Evolutionary conservation across 2,888 invertebrate genomes (phyloP), one percentile per base, ranked within the genome.

Genomic region (Muschampia plurimacula): DNA sequence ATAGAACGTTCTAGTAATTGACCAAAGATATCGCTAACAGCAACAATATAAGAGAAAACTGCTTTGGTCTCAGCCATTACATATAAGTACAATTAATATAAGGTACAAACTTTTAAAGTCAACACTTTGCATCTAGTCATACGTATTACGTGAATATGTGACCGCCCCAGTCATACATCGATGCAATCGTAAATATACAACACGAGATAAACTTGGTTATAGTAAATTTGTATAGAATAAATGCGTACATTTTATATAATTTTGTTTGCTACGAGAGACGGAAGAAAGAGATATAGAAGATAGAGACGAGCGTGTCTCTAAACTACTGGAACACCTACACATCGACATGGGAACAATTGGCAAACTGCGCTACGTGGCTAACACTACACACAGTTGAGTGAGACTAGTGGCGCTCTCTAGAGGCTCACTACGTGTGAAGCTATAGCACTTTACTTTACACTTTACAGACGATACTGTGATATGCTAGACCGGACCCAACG

Each of bases 21-120:
- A 94, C 94, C 92, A 93, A 93, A 93, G 88, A 81, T 92, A 90
- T 92, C 91, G 92, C 92, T 89, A 91, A 86, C 84, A 88, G 90
- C 92, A 90, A 92, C 86, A 86, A 86, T 87, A 87, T 83, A 87
- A 80, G 85, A 85, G 84, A 89, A 84, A 87, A 89, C 85, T 83
- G 86, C 91, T 92, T 91, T 91, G 92, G 92, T 91, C 91, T 89
- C 85, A 90, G 85, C 86, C 86, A 84, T 86, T 84, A 52, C 52
- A 52, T 52, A 86, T 89, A 90, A 89, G 90, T 90, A 91, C 32
- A 83, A 83, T 57, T 71, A 52, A 28, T 71, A 85, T 78, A 84
- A 88, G 84, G 84, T 84, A 88, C 83, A 88, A 83, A 84, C 79
- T 79, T 85, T 84, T 78, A 83, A 72, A 74, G 81, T 81, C 77